Evolutionary conservation across 2,888 invertebrate species (phyloP).

Genomic region (Temnothorax ravouxi): DNA sequence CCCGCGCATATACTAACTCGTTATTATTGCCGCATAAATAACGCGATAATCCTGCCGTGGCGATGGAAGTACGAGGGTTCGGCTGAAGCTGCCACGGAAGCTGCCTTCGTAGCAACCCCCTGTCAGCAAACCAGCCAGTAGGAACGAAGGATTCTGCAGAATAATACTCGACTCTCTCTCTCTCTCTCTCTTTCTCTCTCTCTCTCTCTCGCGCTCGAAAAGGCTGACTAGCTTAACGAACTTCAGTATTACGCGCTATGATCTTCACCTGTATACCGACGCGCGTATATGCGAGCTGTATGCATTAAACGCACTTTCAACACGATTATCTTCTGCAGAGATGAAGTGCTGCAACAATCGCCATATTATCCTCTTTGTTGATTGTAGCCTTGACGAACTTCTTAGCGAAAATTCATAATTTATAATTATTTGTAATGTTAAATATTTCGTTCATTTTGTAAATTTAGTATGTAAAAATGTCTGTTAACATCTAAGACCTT

Average conservation of each 20-base stretch:
- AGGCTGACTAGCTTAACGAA: slow-evolving; percentile 54
- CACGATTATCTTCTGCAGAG: background rate
- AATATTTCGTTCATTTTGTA: background rate
- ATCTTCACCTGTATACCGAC: slow-evolving; percentile 17
- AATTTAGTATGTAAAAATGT: background rate
- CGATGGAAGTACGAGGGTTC: slow-evolving; percentile 71
- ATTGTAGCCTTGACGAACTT: background rate
- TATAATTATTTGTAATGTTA: background rate
- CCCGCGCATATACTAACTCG: slow-evolving; percentile 86
- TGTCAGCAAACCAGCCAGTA: slow-evolving; percentile 48
- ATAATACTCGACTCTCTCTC: slow-evolving; percentile 39
- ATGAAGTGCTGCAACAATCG: background rate
- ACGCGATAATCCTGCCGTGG: slow-evolving; percentile 85
- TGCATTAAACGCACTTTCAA: slow-evolving; percentile 40
- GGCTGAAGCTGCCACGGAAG: slow-evolving; percentile 60
- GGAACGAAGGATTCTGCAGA: slow-evolving; percentile 49
- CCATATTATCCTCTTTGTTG: background rate
- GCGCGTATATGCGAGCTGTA: background rate
- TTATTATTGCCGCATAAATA: slow-evolving; percentile 86
- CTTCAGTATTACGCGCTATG: slow-evolving; percentile 40
- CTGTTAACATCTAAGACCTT: background rate
- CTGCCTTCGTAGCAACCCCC: slow-evolving; percentile 50
- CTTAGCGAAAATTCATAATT: background rate
- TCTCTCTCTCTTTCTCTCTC: slow-evolving; percentile 20
- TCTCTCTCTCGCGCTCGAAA: background rate